Evolutionary conservation across 1,140 invertebrate species (phyloP).

Genomic region (Cyclargus thomasi): DNA sequence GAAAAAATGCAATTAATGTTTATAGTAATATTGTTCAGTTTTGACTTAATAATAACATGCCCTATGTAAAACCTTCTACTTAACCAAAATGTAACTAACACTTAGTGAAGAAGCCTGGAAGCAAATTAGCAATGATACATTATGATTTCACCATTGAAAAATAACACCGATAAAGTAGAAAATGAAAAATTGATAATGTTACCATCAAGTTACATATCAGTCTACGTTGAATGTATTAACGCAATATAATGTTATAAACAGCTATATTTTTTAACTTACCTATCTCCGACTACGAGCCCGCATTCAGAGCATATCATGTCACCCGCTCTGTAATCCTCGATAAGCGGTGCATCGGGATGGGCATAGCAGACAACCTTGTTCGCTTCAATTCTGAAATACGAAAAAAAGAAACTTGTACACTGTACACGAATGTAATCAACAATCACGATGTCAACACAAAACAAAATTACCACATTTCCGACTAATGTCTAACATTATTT

Average conservation of each 20-base stretch:
- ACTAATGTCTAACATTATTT: background rate
- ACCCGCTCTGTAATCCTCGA: slow-evolving; percentile 98
- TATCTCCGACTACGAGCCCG: slow-evolving; percentile 98
- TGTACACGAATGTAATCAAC: slow-evolving; percentile 30
- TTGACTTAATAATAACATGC: too few species aligned
- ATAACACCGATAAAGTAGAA: too few species aligned
- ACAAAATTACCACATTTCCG: background rate
- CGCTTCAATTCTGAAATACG: slow-evolving; percentile 78
- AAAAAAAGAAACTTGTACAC: slow-evolving; percentile 42
- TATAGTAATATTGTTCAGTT: background rate
- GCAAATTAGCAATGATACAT: too few species aligned
- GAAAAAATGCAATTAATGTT: slow-evolving; percentile 34
- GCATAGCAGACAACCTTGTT: slow-evolving; percentile 92
- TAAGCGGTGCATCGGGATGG: slow-evolving; percentile 95
- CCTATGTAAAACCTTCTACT: too few species aligned
- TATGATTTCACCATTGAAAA: too few species aligned
- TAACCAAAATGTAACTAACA: too few species aligned
- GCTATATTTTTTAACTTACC: slow-evolving; percentile 75
- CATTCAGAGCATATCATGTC: slow-evolving; percentile 99
- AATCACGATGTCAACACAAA: slow-evolving; percentile 14
- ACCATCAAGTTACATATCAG: too few species aligned
- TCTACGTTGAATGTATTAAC: background rate
- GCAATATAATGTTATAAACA: background rate
- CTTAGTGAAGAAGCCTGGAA: too few species aligned
- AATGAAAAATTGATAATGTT: too few species aligned